A percentile compares a stretch with the other conserved stretches of the same genome.
Conservation (phyloP, 92 coral and sea anemone genomes). For the Epizoanthus ramosus region DNA sequence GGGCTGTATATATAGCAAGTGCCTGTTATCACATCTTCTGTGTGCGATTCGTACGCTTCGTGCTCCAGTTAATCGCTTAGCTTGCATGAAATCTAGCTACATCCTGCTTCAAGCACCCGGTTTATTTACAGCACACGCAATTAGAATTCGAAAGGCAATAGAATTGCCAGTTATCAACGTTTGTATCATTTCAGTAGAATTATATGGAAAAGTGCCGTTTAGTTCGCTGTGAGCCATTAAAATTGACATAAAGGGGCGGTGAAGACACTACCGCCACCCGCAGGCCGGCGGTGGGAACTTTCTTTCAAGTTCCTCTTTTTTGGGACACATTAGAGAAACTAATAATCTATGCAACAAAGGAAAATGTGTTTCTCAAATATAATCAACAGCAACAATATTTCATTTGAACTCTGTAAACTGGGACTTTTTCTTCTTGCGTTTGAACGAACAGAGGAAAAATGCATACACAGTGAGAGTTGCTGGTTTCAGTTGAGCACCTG, state of each 20-base stretch:
- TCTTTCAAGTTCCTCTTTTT: background rate
- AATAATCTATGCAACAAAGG: slow-evolving; percentile 44
- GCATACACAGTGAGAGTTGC: background rate
- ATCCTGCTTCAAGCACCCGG: background rate
- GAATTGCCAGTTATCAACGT: too few species aligned
- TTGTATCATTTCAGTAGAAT: background rate
- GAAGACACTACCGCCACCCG: slow-evolving; percentile 27
- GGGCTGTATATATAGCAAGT: background rate
- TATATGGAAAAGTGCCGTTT: background rate
- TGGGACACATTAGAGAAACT: background rate
- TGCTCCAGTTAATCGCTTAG: background rate
- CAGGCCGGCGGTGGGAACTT: background rate
- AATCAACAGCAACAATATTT: background rate
- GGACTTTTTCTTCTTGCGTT: background rate
- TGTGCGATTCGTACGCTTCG: background rate
- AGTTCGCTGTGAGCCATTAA: slow-evolving; percentile 8
- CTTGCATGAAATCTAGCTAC: background rate
- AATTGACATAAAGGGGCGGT: background rate
- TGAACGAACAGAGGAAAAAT: too few species aligned
- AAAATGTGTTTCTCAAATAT: slow-evolving; percentile 7
- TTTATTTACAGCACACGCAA: background rate
- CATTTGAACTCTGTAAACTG: background rate
- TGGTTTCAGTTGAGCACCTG: slow-evolving; percentile 24
- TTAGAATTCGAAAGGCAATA: background rate
- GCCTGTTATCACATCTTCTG: background rate